Percentiles rank a stretch among this genome's conserved stretches.
phyloP scores from a whole-genome alignment of 2,797 vertebrate species.

The Alosa sapidissima region DNA sequence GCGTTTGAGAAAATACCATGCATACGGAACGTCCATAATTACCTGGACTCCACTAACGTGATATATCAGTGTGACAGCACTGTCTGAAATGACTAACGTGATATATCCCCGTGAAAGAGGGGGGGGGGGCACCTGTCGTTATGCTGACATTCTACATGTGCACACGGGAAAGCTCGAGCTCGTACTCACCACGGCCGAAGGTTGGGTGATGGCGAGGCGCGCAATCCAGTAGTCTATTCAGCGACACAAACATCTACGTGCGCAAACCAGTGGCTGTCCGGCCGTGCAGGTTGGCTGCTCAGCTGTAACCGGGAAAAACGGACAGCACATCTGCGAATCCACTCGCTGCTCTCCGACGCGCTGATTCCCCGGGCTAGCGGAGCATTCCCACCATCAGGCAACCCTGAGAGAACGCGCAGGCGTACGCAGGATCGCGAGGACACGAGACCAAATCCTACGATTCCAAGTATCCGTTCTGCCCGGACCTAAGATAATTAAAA shows the following conservation, averaged over 20 bases:
- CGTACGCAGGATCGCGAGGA: background rate
- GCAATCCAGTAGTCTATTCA: background rate
- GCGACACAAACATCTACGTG: background rate
- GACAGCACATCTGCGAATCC: background rate
- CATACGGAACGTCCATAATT: background rate
- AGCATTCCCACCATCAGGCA: background rate
- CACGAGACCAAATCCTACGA: background rate
- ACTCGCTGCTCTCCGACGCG: background rate
- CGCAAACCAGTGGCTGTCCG: background rate
- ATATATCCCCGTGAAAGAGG: too few species aligned
- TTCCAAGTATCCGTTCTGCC: constrained; percentile 18
- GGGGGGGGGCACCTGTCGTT: too few species aligned
- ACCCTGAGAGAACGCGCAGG: background rate
- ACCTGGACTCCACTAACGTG: too few species aligned
- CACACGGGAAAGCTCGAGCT: background rate
- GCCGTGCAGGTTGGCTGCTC: background rate
- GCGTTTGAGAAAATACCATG: background rate
- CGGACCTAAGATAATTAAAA: constrained; percentile 57
- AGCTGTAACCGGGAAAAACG: background rate
- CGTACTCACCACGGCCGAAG: background rate
- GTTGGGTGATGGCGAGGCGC: background rate
- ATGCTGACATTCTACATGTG: background rate
- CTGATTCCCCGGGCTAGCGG: background rate
- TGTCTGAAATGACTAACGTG: too few species aligned
- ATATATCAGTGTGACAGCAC: too few species aligned